Percentiles rank a stretch among this genome's conserved stretches.
These are phyloP conservation scores for Andrena hattorfiana DNA, from an alignment of 2,888 invertebrate genomes.

Conservation along the genomic window DNA sequence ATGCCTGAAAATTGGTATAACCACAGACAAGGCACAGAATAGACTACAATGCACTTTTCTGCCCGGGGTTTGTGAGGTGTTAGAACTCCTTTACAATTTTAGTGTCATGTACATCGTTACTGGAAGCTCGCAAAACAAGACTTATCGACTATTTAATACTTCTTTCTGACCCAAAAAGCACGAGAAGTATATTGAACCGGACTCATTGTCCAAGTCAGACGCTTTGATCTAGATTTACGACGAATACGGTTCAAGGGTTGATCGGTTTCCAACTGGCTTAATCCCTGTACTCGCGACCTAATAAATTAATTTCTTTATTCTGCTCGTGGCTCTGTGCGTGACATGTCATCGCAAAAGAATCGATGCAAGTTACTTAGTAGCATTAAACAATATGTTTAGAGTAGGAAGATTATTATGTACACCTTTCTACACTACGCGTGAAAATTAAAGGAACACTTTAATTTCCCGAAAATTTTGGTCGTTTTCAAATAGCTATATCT, in stretches of 20 bases:
- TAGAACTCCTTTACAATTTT: too few species aligned
- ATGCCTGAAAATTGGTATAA: background rate
- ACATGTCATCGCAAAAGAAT: background rate
- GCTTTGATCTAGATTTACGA: slow-evolving; percentile 38
- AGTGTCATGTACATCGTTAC: too few species aligned
- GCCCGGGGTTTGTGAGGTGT: too few species aligned
- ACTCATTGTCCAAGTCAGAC: background rate
- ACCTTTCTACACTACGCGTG: too few species aligned
- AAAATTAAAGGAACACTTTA: too few species aligned
- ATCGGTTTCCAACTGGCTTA: slow-evolving; percentile 19
- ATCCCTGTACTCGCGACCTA: slow-evolving; percentile 2
- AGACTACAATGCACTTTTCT: too few species aligned
- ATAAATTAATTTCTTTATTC: slow-evolving; percentile 22
- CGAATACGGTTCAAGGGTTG: slow-evolving; percentile 14
- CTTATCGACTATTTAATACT: background rate
- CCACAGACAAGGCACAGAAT: too few species aligned
- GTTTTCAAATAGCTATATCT: too few species aligned
- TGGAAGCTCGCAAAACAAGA: too few species aligned
- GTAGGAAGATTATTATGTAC: too few species aligned
- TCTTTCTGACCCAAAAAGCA: background rate
- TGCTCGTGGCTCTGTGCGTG: background rate
- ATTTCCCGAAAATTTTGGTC: too few species aligned
- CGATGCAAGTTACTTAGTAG: background rate
- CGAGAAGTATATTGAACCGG: slow-evolving; percentile 1
- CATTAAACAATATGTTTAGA: too few species aligned